Evolutionary conservation across 2,797 vertebrate genomes (phyloP).

Genomic region (Labroides dimidiatus): DNA sequence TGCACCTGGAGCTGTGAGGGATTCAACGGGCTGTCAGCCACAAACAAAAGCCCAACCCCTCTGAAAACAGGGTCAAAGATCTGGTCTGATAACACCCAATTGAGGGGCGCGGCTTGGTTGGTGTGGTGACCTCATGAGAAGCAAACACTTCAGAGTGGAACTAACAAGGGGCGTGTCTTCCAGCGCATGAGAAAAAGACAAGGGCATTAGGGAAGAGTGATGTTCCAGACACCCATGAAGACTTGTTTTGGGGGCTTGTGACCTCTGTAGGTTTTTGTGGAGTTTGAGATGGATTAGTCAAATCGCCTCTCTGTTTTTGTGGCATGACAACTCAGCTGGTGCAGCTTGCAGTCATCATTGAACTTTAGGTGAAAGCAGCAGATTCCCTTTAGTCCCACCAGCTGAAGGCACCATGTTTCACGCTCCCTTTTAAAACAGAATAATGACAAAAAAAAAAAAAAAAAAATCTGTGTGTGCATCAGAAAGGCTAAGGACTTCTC

Average conservation of each 20-base stretch:
- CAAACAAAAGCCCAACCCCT: conserved; percentile 68
- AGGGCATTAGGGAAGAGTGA: conserved; percentile 75
- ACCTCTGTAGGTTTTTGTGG: conserved; percentile 57
- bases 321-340: conserved; percentile 75
- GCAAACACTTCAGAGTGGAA: conserved; percentile 71
- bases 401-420: conserved; percentile 34
- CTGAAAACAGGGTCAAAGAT: conserved; percentile 55
- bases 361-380: conserved; percentile 64
- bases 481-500: background rate
- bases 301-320: conserved; percentile 75
- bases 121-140: conserved; percentile 51
- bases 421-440: conserved; percentile 26
- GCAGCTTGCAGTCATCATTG: conserved; percentile 77
- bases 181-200: conserved; percentile 69
- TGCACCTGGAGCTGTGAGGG: conserved; percentile 77
- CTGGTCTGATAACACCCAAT: conserved; percentile 48
- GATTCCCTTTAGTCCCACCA: conserved; percentile 38
- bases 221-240: conserved; percentile 71
- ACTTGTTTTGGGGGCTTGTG: conserved; percentile 63
- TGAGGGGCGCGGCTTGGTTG: conserved; percentile 41
- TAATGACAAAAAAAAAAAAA: conserved; percentile 40
- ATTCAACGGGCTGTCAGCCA: conserved; percentile 68
- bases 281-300: conserved; percentile 70
- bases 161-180: conserved; percentile 79
- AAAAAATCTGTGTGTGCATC: conserved; percentile 19